phyloP scores from a whole-genome alignment of 1,140 invertebrate species.

The Drosophila azteca region DNA sequence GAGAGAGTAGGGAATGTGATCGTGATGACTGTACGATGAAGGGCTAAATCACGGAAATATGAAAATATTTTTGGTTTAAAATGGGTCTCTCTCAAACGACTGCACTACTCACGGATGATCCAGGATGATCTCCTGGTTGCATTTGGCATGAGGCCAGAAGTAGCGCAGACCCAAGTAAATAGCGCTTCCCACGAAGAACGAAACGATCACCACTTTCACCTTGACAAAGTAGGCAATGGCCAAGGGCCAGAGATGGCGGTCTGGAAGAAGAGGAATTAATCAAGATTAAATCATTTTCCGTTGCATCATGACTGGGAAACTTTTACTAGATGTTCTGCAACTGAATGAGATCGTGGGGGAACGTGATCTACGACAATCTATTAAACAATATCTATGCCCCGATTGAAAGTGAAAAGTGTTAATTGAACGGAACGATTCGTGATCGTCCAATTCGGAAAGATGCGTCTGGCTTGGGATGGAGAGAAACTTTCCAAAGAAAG shows the following conservation, averaged over 20 bases:
- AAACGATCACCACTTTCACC: conserved; percentile 78
- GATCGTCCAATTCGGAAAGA: conserved; percentile 57
- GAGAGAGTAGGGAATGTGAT: conserved; percentile 77
- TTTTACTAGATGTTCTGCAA: conserved; percentile 32
- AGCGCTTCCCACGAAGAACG: conserved; percentile 78
- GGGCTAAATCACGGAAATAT: conserved; percentile 30
- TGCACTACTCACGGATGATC: conserved; percentile 65
- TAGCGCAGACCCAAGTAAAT: conserved; percentile 72
- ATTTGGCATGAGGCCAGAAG: conserved; percentile 55
- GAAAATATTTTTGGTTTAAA: background rate
- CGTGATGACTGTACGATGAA: conserved; percentile 60
- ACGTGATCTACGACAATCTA: conserved; percentile 51
- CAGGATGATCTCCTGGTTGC: conserved; percentile 67
- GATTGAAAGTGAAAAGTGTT: conserved; percentile 83
- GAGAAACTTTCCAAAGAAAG: conserved; percentile 77
- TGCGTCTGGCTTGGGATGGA: conserved; percentile 24
- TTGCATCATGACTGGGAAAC: conserved; percentile 23
- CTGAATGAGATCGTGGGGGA: background rate
- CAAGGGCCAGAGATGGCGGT: conserved; percentile 69
- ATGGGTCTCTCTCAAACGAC: no score
- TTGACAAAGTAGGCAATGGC: conserved; percentile 81
- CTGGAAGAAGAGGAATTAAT: conserved; percentile 27
- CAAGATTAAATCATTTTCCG: conserved; percentile 22
- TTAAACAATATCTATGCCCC: conserved; percentile 44
- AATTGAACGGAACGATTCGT: conserved; percentile 62